phyloP scores from a whole-genome alignment of 2,797 vertebrate genomes.

The Parotocinclus haroldoi region DNA sequence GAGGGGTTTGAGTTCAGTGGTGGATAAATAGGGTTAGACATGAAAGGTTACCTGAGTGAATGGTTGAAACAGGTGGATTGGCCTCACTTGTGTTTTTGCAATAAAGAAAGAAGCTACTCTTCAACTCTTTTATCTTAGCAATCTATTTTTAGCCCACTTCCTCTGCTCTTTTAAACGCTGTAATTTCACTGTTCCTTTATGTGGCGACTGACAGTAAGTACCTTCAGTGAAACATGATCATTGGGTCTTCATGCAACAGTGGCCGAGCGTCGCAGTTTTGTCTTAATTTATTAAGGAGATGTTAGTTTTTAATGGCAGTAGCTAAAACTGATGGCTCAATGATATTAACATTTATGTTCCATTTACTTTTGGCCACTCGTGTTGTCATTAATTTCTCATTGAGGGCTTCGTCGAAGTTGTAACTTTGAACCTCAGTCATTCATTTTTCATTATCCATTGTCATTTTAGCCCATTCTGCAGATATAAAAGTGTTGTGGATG shows the following conservation, averaged over 20 bases:
- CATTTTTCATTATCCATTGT: slow-evolving; percentile 64
- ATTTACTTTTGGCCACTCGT: slow-evolving; percentile 59
- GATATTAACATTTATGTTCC: slow-evolving; percentile 58
- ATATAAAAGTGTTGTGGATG: slow-evolving; percentile 55
- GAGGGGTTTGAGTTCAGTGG: not conserved
- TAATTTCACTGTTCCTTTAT: slow-evolving; percentile 44
- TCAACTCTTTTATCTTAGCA: slow-evolving; percentile 20
- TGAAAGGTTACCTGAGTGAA: slow-evolving; percentile 16
- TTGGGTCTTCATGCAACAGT: slow-evolving; percentile 54
- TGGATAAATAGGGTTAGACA: slow-evolving; percentile 27
- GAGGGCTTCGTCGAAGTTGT: slow-evolving; percentile 56
- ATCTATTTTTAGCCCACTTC: slow-evolving; percentile 41
- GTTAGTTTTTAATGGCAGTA: slow-evolving; percentile 54
- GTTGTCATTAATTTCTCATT: slow-evolving; percentile 62
- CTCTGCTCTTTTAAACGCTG: slow-evolving; percentile 42
- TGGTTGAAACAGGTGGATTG: slow-evolving; percentile 27
- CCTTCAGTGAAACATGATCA: slow-evolving; percentile 55
- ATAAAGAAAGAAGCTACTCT: slow-evolving; percentile 5
- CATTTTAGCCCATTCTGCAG: slow-evolving; percentile 55
- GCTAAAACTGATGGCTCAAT: slow-evolving; percentile 54
- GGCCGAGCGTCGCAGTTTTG: slow-evolving; percentile 48
- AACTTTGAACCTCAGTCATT: slow-evolving; percentile 61
- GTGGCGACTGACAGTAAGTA: slow-evolving; percentile 53
- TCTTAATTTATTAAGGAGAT: slow-evolving; percentile 58
- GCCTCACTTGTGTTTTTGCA: slow-evolving; percentile 9